Evolutionary conservation across 2,113 vertebrate genomes (phyloP), one percentile per base, ranked within the genome.

Genomic region (Tragelaphus imberbis): DNA sequence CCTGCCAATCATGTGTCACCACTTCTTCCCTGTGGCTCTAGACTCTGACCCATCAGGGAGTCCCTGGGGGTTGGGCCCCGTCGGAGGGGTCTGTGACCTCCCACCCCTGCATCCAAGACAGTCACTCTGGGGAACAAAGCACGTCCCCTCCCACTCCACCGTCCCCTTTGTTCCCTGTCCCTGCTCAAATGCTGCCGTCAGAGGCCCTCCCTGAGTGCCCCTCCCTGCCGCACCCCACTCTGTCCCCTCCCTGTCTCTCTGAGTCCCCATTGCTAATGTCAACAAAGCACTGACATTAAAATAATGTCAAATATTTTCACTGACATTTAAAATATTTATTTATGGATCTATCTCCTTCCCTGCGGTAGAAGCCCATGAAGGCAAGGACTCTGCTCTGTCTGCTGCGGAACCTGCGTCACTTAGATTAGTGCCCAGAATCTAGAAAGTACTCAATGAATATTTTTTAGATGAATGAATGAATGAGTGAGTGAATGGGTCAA

Each of bases 11-110:
- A 13, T 5, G 21, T 10, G 12, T 49, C 56, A 82, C 44, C n/a
- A 7, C 3, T 40, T 40, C 16, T 63, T 9, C 63, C 75, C 61
- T 55, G 75, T 33, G 84, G 53, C 59, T 91, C 56, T 61, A 58
- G 33, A 77, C 44, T 53, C 77, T 49, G 59, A 61, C 15, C n/a
- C 30, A 33, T 27, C 51, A 28, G 68, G 53, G 59, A 61, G 47
- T 5, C 28, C 13, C 2, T 2, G 44, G n/a, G 17, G 28, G n/a
- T 23, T 27, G 49, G 30, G 16, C 47, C 49, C 40, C 1, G 0
- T 21, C 53, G 6, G 28, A n/a, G 0, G 2, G 11, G 30, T 25
- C 88, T 84, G 71, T 65, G 51, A 49, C 28, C 27, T 51, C 68
- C 75, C 28, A 33, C 23, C 55, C 17, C 14, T 25, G 33, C 4